These are phyloP conservation scores for Micoletzkya japonica DNA, from an alignment of 2,888 invertebrate genomes.

Conservation along the genomic window DNA sequence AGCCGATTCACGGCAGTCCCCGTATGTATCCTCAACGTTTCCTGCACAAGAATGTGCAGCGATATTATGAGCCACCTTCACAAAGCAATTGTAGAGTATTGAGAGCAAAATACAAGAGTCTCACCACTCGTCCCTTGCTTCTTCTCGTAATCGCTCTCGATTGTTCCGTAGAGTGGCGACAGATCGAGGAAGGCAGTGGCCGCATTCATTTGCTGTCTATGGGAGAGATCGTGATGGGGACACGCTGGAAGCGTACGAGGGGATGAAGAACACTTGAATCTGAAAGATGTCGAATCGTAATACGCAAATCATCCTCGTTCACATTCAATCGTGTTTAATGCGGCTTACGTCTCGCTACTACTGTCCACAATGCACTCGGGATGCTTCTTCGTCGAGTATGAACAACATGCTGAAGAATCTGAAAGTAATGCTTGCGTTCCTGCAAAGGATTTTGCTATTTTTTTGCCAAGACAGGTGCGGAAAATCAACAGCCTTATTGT, in stretches of 20 bases:
- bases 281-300: background rate
- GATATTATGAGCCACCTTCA: too few species aligned
- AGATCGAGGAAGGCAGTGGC: conserved; percentile 38
- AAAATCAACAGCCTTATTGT: too few species aligned
- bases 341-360: background rate
- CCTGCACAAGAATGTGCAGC: too few species aligned
- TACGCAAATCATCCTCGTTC: background rate
- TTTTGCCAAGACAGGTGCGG: too few species aligned
- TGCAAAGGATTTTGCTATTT: too few species aligned
- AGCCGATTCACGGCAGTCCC: too few species aligned
- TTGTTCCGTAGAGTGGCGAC: conserved; percentile 32
- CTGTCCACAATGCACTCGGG: background rate
- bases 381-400: background rate
- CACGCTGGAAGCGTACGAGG: conserved; percentile 12
- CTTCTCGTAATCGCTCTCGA: conserved; percentile 2
- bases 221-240: background rate
- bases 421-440: too few species aligned
- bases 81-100: too few species aligned
- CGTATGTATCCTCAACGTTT: too few species aligned
- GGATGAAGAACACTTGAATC: conserved; percentile 5
- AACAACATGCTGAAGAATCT: background rate
- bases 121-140: conserved; percentile 1
- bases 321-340: too few species aligned
- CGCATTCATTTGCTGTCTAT: conserved; percentile 33
- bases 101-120: too few species aligned